These are phyloP conservation scores for Drosophila sp. DNA, from an alignment of 1,140 invertebrate species.

Conservation along the genomic window DNA sequence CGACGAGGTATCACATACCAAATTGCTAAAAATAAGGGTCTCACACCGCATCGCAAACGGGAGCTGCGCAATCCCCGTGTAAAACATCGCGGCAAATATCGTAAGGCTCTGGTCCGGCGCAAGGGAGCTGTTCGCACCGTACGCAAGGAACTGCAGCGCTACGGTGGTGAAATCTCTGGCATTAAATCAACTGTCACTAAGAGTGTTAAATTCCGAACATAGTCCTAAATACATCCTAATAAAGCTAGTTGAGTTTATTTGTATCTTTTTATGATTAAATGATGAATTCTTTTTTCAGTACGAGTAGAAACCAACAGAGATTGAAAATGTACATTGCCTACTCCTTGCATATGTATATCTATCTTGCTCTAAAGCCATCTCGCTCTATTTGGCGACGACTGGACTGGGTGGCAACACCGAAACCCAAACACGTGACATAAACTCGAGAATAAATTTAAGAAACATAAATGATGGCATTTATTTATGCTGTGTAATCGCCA, in stretches of 20 bases:
- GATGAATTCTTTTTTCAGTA: too few relatives aligned
- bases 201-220: slow-evolving; percentile 92
- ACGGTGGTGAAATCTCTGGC: slow-evolving; percentile 95
- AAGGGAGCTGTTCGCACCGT: slow-evolving; percentile 93
- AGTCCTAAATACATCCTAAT: slow-evolving; percentile 33
- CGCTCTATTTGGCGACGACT: background rate
- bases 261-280: background rate
- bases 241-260: background rate
- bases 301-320: too few relatives aligned
- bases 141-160: slow-evolving; percentile 90
- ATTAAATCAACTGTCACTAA: slow-evolving; percentile 94
- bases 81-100: slow-evolving; percentile 95
- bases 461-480: slow-evolving; percentile 67
- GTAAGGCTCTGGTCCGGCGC: slow-evolving; percentile 94
- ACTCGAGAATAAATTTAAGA: slow-evolving; percentile 19
- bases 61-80: slow-evolving; percentile 96
- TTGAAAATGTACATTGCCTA: too few relatives aligned
- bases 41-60: slow-evolving; percentile 94
- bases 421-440: slow-evolving; percentile 17
- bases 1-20: slow-evolving; percentile 95
- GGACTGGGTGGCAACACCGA: too few relatives aligned
- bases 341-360: too few relatives aligned
- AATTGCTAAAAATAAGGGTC: slow-evolving; percentile 97
- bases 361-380: background rate
- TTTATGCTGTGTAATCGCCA: slow-evolving; percentile 53